Base-by-base conservation (phyloP, 30 jellyfish, hydroid and myxozoan genomes). In the Nemopilema nomurai region DNA sequence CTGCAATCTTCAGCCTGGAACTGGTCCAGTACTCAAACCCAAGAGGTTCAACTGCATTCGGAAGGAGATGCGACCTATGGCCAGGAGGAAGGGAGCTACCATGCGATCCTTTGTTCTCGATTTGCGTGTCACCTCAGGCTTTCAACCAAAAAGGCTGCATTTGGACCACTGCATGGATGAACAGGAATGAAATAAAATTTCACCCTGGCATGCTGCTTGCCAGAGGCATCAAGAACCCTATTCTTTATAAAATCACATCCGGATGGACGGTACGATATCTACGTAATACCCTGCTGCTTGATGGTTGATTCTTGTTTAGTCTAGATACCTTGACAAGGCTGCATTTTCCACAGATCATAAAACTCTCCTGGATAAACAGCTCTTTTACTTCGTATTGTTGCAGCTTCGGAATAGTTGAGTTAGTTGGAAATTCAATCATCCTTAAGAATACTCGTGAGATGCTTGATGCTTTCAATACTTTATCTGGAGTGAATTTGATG, bases 1-100 rank as follows among this genome's bases (percentile, higher is more conserved):
- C 86, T 51, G 86, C 86, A 23, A 76, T 76, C 33, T 25, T 52
- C 72, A 53, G 86, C 18, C 0, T 76, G 65, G 86, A 76, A 28
- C 57, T 76, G 6, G 28, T 76, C 76, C 51, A 26, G 24, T 76
- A 51, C 86, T 49, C 33, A 29, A 76, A 76, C 72, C 86, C 86
- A 53, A 29, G 75, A 3, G 86, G 86, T 7, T 20, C 74, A 18
- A 51, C 29, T 22, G 74, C 67, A 13, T 52, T 0, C 23, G 86
- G 86, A 53, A 24, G 31, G 28, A 52, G 28, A 8, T 76, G 86
- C 25, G 86, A 76, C 30, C 57, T 13, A 7, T 20, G 30, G 28
- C 72, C 74, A 33, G 76, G 76, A 19, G 86, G 86, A 21, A 28
- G 18, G 62, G 75, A 76, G 74, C 62, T 76, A 21, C 63, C 86